Evolutionary conservation across 2,888 invertebrate species (phyloP), one percentile per base, ranked within the genome.

Genomic region (Chloroclysta siterata): DNA sequence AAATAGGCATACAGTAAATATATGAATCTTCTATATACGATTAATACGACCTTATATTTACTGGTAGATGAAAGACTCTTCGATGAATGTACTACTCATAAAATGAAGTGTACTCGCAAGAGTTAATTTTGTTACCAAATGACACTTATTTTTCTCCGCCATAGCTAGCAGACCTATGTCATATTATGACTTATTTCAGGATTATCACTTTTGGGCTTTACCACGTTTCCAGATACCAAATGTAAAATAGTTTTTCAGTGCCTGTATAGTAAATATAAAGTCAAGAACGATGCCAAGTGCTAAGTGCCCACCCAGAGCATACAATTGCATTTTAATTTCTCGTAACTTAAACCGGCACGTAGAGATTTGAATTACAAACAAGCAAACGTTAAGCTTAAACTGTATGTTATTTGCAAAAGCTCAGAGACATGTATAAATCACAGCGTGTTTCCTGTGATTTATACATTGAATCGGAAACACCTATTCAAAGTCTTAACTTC

Each of bases 391-490:
- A 42, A 54, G 55, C 55, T 60, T 56, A 53, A 29, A 48, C 48
- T 48, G 55, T 57, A 53, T 48, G 36, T 48, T 63, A 54, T 54
- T 59, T 53, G 56, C 56, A 53, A 53, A 60, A 53, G 56, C 53
- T 56, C 17, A 47, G 47, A 59, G 47, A 33, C 36, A 54, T 57
- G n/a, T n/a, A n/a, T n/a, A n/a, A n/a, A n/a, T 65, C 33, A 50
- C 17, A 10, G 47, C 54, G 63, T 41, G 48, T 59, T 67, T 64
- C 67, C 56, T 64, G 63, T 63, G 58, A 55, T 55, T 60, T 54
- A 51, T 58, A 54, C 63, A 67, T 58, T 56, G 58, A 62, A 62
- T 61, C 59, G 60, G 59, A 67, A 66, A 59, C 59, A 54, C 39
- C 53, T 51, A 56, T 63, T 60, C 56, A 57, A 60, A 57, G 41